phyloP scores from a whole-genome alignment of 2,113 vertebrate genomes.

The Chionomys nivalis region DNA sequence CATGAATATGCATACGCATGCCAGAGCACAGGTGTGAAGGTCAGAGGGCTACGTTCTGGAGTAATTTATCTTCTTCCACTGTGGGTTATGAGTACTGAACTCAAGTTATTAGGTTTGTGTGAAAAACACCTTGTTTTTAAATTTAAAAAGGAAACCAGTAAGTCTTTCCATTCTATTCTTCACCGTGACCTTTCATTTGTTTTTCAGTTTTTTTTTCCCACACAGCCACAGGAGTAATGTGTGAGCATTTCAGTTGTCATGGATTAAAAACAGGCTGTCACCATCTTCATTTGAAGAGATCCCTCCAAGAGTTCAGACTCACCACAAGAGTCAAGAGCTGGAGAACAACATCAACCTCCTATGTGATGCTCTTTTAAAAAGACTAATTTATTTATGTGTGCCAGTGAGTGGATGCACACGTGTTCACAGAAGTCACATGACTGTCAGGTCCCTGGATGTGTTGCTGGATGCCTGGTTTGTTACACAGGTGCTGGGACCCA shows the following conservation, averaged over 20 bases:
- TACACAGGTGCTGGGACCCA: neutral
- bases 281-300: neutral
- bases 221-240: neutral
- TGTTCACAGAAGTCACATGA: neutral
- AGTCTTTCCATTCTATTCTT: neutral
- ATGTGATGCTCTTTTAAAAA: neutral
- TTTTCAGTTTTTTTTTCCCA: fast-evolving
- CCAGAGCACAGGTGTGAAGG: neutral
- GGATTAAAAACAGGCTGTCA: neutral
- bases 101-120: neutral
- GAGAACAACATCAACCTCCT: neutral
- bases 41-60: neutral
- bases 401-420: neutral
- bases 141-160: neutral
- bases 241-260: neutral
- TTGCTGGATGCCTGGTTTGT: neutral
- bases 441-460: neutral
- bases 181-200: neutral
- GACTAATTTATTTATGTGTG: neutral
- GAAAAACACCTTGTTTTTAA: neutral
- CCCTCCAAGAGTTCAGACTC: neutral
- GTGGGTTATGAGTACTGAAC: neutral
- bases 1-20: neutral
- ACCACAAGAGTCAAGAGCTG: neutral
- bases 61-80: neutral